Percentiles rank a stretch among this genome's conserved stretches.
Evolutionary conservation across 1,140 invertebrate species (phyloP).

Genomic region (Capitella teleta): DNA sequence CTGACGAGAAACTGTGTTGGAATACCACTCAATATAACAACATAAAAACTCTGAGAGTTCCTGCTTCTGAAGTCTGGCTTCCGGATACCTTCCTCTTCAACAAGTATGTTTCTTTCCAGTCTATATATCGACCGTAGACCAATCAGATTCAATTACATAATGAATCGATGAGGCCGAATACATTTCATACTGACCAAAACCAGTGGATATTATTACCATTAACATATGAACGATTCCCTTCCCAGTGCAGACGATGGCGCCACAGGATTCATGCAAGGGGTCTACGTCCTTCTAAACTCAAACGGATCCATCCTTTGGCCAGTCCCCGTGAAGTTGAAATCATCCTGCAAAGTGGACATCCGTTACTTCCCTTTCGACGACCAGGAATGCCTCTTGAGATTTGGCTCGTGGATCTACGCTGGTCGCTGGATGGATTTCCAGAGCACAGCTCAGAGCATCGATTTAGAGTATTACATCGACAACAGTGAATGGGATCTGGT

Average conservation of each 20-base stretch:
- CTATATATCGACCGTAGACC: too few species aligned
- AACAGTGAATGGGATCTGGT: conserved; percentile 98
- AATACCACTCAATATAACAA: conserved; percentile 89
- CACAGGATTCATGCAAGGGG: conserved; percentile 47
- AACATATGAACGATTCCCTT: too few species aligned
- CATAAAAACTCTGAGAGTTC: conserved; percentile 89
- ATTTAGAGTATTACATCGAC: conserved; percentile 89
- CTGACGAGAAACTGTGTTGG: conserved; percentile 96
- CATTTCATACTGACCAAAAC: neutral
- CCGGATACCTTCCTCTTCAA: conserved; percentile 99
- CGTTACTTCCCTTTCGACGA: conserved; percentile 42
- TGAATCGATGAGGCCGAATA: neutral
- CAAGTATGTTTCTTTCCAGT: conserved; percentile 54
- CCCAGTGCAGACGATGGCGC: conserved; percentile 48
- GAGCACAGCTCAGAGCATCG: conserved; percentile 34
- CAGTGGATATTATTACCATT: too few species aligned
- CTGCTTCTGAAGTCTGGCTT: conserved; percentile 94
- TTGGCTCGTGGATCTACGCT: conserved; percentile 48
- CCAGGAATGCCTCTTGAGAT: conserved; percentile 48
- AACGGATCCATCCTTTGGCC: conserved; percentile 48
- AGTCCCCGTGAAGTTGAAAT: conserved; percentile 42
- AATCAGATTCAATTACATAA: neutral
- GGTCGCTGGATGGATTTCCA: conserved; percentile 22
- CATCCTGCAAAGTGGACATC: conserved; percentile 39
- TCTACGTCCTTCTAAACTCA: conserved; percentile 44